Percentiles rank a stretch among this genome's conserved stretches.
Conservation (phyloP, 2,888 invertebrate genomes). For the Odontomyia ornata region DNA sequence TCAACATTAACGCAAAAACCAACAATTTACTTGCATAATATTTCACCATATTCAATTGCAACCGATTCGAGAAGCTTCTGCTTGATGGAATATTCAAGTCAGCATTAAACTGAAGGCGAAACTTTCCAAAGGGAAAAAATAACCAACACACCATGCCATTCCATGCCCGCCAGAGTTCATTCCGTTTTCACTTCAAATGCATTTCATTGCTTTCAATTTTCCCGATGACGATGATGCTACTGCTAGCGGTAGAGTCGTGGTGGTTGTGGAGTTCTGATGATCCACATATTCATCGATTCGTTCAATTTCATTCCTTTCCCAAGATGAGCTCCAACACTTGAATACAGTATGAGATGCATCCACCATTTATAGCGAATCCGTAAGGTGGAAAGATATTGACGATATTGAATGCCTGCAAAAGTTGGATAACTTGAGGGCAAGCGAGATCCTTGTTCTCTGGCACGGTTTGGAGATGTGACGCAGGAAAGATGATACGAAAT, state of each 20-base stretch:
- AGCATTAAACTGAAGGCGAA: conserved; percentile 10
- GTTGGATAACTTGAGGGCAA: background rate
- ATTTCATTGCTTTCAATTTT: conserved; percentile 18
- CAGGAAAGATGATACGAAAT: background rate
- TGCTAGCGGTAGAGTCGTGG: background rate
- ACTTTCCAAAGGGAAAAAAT: background rate
- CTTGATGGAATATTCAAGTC: conserved; percentile 21
- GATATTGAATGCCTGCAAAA: background rate
- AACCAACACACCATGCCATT: background rate
- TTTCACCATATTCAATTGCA: background rate
- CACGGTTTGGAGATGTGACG: background rate
- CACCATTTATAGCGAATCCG: background rate
- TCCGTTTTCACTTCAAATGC: conserved; percentile 12
- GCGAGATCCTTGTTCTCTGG: background rate
- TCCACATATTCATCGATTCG: conserved; percentile 31
- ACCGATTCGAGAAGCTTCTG: background rate
- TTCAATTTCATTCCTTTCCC: conserved; percentile 23
- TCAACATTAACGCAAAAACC: conserved; percentile 3
- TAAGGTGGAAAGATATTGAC: background rate
- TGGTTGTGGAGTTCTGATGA: background rate
- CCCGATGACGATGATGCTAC: conserved; percentile 3
- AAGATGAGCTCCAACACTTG: conserved; percentile 20
- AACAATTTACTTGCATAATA: background rate
- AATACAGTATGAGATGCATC: conserved; percentile 6
- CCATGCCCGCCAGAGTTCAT: too few species aligned